A percentile compares a stretch with the other conserved stretches of the same genome.
phyloP scores from a whole-genome alignment of 2,888 invertebrate species.

The Drosophila trichaetosa region DNA sequence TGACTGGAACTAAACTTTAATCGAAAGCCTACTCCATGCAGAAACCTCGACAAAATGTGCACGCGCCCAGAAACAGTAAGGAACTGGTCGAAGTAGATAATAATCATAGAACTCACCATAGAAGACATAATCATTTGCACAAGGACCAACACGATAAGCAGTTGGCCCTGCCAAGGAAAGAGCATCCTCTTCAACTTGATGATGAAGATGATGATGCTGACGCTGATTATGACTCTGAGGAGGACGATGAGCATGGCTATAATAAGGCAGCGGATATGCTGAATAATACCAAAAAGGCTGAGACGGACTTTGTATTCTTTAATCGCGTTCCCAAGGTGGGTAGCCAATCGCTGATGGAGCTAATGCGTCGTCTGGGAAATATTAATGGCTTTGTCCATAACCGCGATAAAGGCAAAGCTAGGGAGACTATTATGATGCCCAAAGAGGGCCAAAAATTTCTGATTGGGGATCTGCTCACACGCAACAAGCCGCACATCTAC shows the following conservation, averaged over 20 bases:
- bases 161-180: constrained; percentile 46
- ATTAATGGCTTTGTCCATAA: constrained; percentile 84
- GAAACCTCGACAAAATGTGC: constrained; percentile 60
- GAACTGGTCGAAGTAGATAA: constrained; percentile 21
- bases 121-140: constrained; percentile 45
- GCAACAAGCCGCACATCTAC: constrained; percentile 92
- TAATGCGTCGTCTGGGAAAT: constrained; percentile 88
- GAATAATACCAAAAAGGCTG: constrained; percentile 82
- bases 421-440: constrained; percentile 92
- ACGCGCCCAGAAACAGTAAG: constrained; percentile 36
- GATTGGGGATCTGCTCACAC: constrained; percentile 88
- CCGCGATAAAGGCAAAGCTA: constrained; percentile 92
- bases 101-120: constrained; percentile 34
- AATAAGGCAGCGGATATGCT: constrained; percentile 67
- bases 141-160: constrained; percentile 56
- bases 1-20: constrained; percentile 15
- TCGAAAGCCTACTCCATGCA: constrained; percentile 46
- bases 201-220: constrained; percentile 16
- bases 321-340: constrained; percentile 96
- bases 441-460: constrained; percentile 91
- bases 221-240: constrained; percentile 24
- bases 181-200: not conserved
- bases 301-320: constrained; percentile 91
- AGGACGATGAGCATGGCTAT: constrained; percentile 36
- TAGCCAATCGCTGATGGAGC: constrained; percentile 94